phyloP scores from a whole-genome alignment of 2,888 invertebrate genomes.

The Hyposoter dolosus region DNA sequence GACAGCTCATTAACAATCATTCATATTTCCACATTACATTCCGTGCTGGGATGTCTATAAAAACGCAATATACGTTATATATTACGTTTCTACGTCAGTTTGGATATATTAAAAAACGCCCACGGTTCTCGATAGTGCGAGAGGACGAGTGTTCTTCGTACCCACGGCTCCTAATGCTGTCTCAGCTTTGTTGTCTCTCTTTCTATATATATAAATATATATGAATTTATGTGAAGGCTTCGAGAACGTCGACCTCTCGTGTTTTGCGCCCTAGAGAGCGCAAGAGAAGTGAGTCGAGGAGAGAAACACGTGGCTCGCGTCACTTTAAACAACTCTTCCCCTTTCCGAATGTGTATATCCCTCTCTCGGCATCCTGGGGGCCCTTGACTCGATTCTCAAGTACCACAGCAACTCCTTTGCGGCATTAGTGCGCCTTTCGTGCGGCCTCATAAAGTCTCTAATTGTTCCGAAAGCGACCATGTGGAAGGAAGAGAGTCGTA shows the following conservation, averaged over 20 bases:
- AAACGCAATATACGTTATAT: conserved; percentile 51
- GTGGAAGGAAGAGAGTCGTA: conserved; percentile 52
- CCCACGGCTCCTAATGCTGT: conserved; percentile 49
- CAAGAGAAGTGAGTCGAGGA: conserved; percentile 27
- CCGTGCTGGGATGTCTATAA: conserved; percentile 25
- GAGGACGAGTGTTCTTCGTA: conserved; percentile 43
- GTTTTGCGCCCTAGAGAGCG: conserved; percentile 44
- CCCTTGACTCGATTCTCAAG: conserved; percentile 61
- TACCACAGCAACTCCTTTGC: conserved; percentile 68
- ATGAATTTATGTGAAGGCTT: conserved; percentile 15
- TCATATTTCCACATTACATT: conserved; percentile 43
- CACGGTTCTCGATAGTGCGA: conserved; percentile 45
- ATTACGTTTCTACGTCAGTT: conserved; percentile 40
- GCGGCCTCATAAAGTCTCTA: conserved; percentile 77
- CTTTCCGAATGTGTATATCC: conserved; percentile 31
- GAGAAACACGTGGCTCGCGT: conserved; percentile 68
- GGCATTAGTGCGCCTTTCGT: conserved; percentile 65
- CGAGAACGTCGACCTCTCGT: conserved; percentile 50
- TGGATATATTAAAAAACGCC: conserved; percentile 53
- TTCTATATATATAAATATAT: conserved; percentile 6
- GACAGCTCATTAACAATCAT: conserved; percentile 45
- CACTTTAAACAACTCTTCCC: conserved; percentile 70
- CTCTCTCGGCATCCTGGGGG: conserved; percentile 37
- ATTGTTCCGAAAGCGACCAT: conserved; percentile 75
- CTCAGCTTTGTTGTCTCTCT: background rate